These are phyloP conservation scores for Lasioglossum vierecki DNA, from an alignment of 2,888 invertebrate genomes.

Conservation along the genomic window DNA sequence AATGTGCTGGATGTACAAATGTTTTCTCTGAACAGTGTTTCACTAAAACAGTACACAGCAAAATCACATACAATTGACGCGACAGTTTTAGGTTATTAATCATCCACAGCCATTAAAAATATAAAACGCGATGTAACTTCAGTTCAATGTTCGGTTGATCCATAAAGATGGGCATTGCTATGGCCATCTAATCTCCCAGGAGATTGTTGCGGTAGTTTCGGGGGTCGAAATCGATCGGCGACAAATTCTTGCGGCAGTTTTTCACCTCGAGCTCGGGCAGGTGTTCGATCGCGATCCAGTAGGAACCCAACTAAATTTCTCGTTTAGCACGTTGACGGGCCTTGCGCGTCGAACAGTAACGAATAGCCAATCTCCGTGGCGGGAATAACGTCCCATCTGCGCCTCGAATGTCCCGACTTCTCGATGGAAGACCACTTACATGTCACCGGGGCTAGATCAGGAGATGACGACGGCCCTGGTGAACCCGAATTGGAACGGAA, in stretches of 20 bases:
- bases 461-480: constrained; percentile 36
- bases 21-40: too few species aligned
- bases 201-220: background rate
- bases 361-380: constrained; percentile 71
- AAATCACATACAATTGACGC: background rate
- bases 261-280: background rate
- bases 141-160: background rate
- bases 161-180: background rate
- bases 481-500: constrained; percentile 42
- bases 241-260: background rate
- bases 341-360: constrained; percentile 54
- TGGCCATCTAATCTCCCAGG: background rate
- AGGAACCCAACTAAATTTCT: constrained; percentile 20
- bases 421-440: constrained; percentile 33
- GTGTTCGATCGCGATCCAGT: constrained; percentile 1
- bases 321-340: constrained; percentile 24
- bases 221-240: background rate
- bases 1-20: background rate
- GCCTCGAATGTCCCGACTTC: constrained; percentile 14
- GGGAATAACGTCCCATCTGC: constrained; percentile 52
- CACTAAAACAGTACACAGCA: background rate
- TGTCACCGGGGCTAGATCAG: constrained; percentile 42
- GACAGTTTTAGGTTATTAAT: background rate
- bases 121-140: background rate
- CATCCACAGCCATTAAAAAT: background rate